These are phyloP conservation scores for Nansenia antarctica DNA, from an alignment of 2,113 vertebrate species.

Conservation along the genomic window DNA sequence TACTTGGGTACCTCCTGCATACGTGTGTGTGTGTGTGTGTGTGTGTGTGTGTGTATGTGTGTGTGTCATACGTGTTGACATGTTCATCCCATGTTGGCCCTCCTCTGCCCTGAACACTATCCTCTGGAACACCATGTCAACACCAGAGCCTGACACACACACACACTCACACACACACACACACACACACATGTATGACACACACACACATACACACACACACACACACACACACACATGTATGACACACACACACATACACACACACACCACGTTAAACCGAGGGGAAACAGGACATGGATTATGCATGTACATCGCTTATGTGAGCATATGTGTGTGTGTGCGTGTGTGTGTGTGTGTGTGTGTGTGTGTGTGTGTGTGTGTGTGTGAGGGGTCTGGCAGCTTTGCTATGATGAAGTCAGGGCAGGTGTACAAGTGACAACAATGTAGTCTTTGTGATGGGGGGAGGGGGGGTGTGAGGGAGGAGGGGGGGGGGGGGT, in stretches of 20 bases:
- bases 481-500: neutral
- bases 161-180: neutral
- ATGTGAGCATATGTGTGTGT: no score
- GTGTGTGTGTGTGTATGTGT: neutral
- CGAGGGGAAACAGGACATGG: slow-evolving; percentile 53
- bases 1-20: no score
- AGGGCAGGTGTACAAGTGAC: slow-evolving; percentile 52
- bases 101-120: neutral
- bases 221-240: neutral
- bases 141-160: neutral
- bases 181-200: neutral
- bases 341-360: no score
- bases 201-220: neutral
- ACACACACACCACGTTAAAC: no score
- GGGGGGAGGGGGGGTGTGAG: neutral
- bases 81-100: neutral
- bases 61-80: neutral
- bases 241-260: neutral
- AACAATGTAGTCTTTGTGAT: slow-evolving; percentile 56
- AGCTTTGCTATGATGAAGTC: slow-evolving; percentile 38
- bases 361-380: no score
- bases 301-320: slow-evolving; percentile 57
- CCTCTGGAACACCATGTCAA: neutral
- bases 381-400: no score
- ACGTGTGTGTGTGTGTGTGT: no score